A percentile compares a stretch with the other conserved stretches of the same genome.
phyloP scores from a whole-genome alignment of 2,888 invertebrate species.

The Drosophila birchii region DNA sequence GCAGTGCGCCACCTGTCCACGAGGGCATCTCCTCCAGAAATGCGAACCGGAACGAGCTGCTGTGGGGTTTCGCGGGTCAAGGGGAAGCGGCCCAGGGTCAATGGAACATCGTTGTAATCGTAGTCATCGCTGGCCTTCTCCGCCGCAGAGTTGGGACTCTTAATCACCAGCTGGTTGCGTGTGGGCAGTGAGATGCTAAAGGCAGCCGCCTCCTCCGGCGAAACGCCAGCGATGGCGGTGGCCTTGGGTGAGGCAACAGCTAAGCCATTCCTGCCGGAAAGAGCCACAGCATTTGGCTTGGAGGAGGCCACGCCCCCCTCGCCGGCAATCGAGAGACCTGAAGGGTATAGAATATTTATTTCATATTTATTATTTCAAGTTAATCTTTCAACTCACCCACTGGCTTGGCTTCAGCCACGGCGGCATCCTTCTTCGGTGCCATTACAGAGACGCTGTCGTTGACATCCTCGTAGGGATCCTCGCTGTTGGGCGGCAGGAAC shows the following conservation, averaged over 20 bases:
- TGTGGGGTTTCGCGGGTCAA: conserved; percentile 57
- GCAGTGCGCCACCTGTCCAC: conserved; percentile 77
- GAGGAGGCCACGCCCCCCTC: conserved; percentile 90
- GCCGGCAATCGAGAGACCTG: conserved; percentile 88
- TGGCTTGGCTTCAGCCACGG: conserved; percentile 91
- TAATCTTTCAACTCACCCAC: conserved; percentile 86
- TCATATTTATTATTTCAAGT: background rate
- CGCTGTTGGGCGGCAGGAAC: conserved; percentile 81
- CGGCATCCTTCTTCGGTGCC: conserved; percentile 87
- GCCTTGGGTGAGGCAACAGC: conserved; percentile 90
- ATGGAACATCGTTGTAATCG: conserved; percentile 59
- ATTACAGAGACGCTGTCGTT: conserved; percentile 85
- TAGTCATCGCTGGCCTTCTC: conserved; percentile 72
- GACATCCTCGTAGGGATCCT: conserved; percentile 83
- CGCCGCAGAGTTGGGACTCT: conserved; percentile 58
- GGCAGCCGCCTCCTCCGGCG: conserved; percentile 83
- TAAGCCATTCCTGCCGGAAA: conserved; percentile 89
- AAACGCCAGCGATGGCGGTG: conserved; percentile 90
- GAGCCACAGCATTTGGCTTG: conserved; percentile 89
- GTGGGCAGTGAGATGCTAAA: conserved; percentile 82
- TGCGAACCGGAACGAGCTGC: conserved; percentile 32
- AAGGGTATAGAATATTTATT: too few species aligned
- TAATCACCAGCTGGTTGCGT: conserved; percentile 81
- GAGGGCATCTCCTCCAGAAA: conserved; percentile 58
- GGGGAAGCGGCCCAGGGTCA: conserved; percentile 57